Base-by-base conservation (phyloP, 2,888 invertebrate species). In the Itoplectis maculator region DNA sequence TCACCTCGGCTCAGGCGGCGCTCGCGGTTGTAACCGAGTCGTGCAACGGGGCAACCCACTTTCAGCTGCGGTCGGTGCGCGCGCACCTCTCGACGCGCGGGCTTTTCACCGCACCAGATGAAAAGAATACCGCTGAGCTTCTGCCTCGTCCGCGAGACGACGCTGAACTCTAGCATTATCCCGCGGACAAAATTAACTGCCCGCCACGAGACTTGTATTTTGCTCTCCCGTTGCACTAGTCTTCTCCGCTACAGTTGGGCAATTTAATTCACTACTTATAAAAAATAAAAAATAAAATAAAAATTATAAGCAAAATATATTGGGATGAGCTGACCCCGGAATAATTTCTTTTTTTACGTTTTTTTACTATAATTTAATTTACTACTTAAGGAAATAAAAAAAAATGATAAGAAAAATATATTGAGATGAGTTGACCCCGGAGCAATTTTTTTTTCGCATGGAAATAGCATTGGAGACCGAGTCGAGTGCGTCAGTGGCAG, bases 31-130 rank as follows among this genome's bases (percentile, higher is more conserved):
- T 70, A 82, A 79, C 80, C 85, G 84, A 81, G 86, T 88, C 88
- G 88, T 88, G 88, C 89, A 89, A 88, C 87, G 85, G 82, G 63
- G 87, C 89, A 92, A 91, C 91, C 91, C 90, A 92, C 91, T 91
- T 91, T 90, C 89, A 85, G 87, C 87, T 83, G 83, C 85, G 80
- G 80, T 56, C 69, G 29, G 29, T 29, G 29, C 29, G 47, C 29
- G 47, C 63, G 77, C 59, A 23, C 59, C 81, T 83, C 81, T 83
- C 82, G 84, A 72, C 83, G 29, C 3, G 29, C 83, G 29, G 29
- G 29, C 83, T 85, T 87, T 87, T 85, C 82, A 86, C 85, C 83
- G 83, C 65, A 61, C 42, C 29, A 1, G 59, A 56, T 23, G 20
- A 45, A 42, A 40, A 29, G n/a, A 66, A 29, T 18, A 13, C 47